Conservation (phyloP, 1,140 invertebrate species). For the Drosophila oshimai region DNA sequence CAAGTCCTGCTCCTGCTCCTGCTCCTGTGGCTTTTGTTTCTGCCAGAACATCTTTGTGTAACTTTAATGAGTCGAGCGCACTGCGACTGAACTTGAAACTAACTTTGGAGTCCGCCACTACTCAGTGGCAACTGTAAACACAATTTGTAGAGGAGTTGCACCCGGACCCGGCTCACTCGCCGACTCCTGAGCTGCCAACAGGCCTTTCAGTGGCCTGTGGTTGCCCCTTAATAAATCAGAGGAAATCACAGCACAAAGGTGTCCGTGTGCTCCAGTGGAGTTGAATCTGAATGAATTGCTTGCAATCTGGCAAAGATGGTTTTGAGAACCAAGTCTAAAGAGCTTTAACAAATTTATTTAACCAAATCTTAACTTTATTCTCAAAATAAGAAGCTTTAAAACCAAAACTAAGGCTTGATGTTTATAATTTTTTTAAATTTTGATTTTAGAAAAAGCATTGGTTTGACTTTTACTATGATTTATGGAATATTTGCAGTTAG, state of each 20-base stretch:
- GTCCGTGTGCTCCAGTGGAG: not conserved
- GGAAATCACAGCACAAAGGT: conserved; percentile 24
- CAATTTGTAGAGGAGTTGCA: conserved; percentile 39
- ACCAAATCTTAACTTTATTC: no score
- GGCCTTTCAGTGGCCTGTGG: conserved; percentile 6
- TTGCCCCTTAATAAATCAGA: conserved; percentile 38
- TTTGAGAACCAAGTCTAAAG: no score
- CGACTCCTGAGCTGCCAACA: conserved; percentile 18
- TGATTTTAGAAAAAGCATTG: no score
- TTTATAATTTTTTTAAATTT: no score
- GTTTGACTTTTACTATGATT: no score
- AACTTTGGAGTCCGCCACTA: conserved; percentile 26
- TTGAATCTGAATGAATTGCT: not conserved
- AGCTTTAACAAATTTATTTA: no score
- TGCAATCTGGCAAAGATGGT: no score
- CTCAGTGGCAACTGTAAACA: conserved; percentile 46
- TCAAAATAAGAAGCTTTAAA: no score
- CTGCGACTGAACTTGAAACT: conserved; percentile 46
- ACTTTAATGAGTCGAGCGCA: conserved; percentile 68
- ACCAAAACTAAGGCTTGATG: no score
- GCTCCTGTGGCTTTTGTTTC: conserved; percentile 7
- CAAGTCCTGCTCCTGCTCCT: not conserved
- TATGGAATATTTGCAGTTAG: no score
- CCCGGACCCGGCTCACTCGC: not conserved
- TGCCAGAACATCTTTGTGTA: conserved; percentile 30